These are phyloP conservation scores for Chalcosyrphus nemorum DNA, from an alignment of 2,888 invertebrate genomes.

Conservation along the genomic window DNA sequence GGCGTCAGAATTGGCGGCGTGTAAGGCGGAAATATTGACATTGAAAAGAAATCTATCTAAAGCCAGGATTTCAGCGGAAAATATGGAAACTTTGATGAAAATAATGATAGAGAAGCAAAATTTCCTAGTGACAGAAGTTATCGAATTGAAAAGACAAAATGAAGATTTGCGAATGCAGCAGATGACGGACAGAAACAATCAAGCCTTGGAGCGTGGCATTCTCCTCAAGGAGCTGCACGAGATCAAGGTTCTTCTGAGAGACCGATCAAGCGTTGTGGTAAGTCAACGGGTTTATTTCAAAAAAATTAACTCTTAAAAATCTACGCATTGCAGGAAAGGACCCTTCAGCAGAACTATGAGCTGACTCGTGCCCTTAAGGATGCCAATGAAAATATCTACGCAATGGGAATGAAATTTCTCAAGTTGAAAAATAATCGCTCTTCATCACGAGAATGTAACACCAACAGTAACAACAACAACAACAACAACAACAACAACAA, in stretches of 20 bases:
- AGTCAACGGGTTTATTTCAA: not conserved
- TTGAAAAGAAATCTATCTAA: conserved; percentile 76
- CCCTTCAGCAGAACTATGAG: conserved; percentile 70
- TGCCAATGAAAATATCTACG: conserved; percentile 76
- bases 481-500: not conserved
- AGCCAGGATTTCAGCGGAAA: conserved; percentile 76
- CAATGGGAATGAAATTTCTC: conserved; percentile 76
- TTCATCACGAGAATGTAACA: conserved; percentile 37
- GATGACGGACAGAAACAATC: conserved; percentile 78
- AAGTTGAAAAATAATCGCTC: conserved; percentile 72
- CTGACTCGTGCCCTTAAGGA: conserved; percentile 74
- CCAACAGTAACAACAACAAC: not conserved
- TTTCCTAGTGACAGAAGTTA: conserved; percentile 77
- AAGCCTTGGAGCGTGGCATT: conserved; percentile 77
- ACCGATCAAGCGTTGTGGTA: conserved; percentile 74
- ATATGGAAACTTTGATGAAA: conserved; percentile 77
- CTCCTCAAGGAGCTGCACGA: conserved; percentile 77
- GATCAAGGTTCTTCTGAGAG: conserved; percentile 71
- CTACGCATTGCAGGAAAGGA: conserved; percentile 71
- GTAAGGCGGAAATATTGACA: conserved; percentile 78
- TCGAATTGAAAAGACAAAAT: conserved; percentile 76
- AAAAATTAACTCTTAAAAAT: not conserved
- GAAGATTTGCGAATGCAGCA: conserved; percentile 76
- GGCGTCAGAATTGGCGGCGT: conserved; percentile 77
- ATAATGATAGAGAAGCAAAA: conserved; percentile 79